Evolutionary conservation across 2,797 vertebrate genomes (phyloP), one percentile per base, ranked within the genome.

Genomic region (Pampus argenteus): DNA sequence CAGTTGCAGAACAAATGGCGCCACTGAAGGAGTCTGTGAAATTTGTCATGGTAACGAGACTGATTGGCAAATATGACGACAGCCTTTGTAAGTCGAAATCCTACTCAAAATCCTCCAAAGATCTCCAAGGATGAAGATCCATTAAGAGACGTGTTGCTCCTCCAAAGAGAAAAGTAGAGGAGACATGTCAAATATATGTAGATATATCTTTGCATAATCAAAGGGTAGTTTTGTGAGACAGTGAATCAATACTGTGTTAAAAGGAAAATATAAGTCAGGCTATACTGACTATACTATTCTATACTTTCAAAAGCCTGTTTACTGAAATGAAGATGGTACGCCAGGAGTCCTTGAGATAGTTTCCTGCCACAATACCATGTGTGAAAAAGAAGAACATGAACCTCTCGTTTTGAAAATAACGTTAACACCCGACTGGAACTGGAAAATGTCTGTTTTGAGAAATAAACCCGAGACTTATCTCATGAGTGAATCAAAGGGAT

Each of bases 381-480:
- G 89, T 82, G 86, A 91, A 90, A 87, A 89, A 82, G 76, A 85
- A 74, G 75, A 91, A 82, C 75, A 86, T 66, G 67, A 88, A 71
- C 42, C 34, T 50, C 71, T 91, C 83, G 82, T 88, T 91, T 88
- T 76, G 25, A 78, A 86, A 89, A 88, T 86, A 84, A 83, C 47
- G 61, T 87, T 86, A 87, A 89, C 86, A 84, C 71, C 54, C 78
- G 59, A 89, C 83, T 81, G 75, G 86, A 87, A 81, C 90, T 93
- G 90, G 88, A 92, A 91, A 92, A 92, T 88, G 78, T 92, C 85
- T 85, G 74, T 89, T 90, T 87, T 89, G 83, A 90, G 84, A 88
- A 80, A 86, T 79, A 88, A 91, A 87, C 78, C 85, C 84, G 26
- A 52, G 82, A 71, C 71, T 89, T 92, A 91, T 91, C 87, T 88